A percentile compares a stretch with the other conserved stretches of the same genome.
phyloP scores from a whole-genome alignment of 2,888 invertebrate genomes.

The Dorcus hopei region DNA sequence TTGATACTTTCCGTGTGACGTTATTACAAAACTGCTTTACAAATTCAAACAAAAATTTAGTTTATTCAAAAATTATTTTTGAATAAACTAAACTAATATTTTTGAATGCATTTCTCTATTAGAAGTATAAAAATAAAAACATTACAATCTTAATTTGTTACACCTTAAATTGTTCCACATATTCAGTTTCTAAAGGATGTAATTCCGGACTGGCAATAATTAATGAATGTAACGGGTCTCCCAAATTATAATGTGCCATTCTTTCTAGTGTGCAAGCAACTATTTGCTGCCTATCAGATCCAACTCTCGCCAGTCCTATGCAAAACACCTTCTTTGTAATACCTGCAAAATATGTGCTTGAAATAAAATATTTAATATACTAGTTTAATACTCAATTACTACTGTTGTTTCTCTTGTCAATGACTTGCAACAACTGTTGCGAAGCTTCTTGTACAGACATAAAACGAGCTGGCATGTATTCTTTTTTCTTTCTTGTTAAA shows the following conservation, averaged over 20 bases:
- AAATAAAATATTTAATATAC: conserved; percentile 1
- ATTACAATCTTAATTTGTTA: too few species aligned
- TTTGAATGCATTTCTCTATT: too few species aligned
- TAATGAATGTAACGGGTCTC: conserved; percentile 90
- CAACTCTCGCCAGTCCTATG: conserved; percentile 89
- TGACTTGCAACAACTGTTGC: conserved; percentile 75
- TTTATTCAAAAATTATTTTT: too few species aligned
- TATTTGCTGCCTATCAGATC: conserved; percentile 80
- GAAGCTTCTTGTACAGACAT: conserved; percentile 90
- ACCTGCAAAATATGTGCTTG: conserved; percentile 36
- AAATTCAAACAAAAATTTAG: too few species aligned
- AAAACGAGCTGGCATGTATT: conserved; percentile 91
- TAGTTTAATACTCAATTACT: background rate
- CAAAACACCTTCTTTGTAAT: conserved; percentile 62
- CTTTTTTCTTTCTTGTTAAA: conserved; percentile 80
- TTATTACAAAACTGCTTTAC: too few species aligned
- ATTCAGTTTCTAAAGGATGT: conserved; percentile 73
- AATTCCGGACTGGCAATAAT: conserved; percentile 4
- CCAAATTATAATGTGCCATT: conserved; percentile 73
- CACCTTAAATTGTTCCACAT: conserved; percentile 66
- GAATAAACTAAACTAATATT: too few species aligned
- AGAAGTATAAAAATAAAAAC: too few species aligned
- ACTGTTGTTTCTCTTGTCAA: conserved; percentile 42
- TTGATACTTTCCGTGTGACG: too few species aligned
- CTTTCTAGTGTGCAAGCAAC: conserved; percentile 67